phyloP scores from a whole-genome alignment of 2,113 vertebrate species.

The Tragelaphus buxtoni region DNA sequence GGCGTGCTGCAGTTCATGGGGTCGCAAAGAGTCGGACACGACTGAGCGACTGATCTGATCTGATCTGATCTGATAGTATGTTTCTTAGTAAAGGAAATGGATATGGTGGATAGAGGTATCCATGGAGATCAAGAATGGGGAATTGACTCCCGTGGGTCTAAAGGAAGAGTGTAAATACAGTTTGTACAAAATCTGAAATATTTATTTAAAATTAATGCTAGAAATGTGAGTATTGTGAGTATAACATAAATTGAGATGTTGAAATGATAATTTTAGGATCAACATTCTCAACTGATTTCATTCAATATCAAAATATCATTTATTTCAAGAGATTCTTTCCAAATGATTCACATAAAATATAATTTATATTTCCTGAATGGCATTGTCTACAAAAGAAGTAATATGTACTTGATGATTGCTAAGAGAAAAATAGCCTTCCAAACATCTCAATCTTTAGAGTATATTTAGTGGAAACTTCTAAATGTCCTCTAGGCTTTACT shows the following conservation, averaged over 20 bases:
- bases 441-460: background rate
- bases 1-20: no score
- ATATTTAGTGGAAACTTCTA: background rate
- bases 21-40: no score
- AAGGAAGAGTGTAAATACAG: background rate
- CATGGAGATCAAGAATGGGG: background rate
- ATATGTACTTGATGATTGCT: background rate
- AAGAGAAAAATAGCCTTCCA: background rate
- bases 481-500: background rate
- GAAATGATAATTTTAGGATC: background rate
- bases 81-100: background rate
- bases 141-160: background rate
- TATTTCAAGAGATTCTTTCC: background rate
- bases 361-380: background rate
- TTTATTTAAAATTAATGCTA: background rate
- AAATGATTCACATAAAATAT: background rate
- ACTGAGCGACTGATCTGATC: no score
- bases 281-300: background rate
- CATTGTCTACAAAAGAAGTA: background rate
- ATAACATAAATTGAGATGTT: background rate
- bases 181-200: background rate
- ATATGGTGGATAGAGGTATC: background rate
- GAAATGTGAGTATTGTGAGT: background rate
- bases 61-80: background rate
- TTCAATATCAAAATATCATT: background rate